Evolutionary conservation across 92 coral and sea anemone species (phyloP), one percentile per base, ranked within the genome.

Genomic region (Muricea muricata): DNA sequence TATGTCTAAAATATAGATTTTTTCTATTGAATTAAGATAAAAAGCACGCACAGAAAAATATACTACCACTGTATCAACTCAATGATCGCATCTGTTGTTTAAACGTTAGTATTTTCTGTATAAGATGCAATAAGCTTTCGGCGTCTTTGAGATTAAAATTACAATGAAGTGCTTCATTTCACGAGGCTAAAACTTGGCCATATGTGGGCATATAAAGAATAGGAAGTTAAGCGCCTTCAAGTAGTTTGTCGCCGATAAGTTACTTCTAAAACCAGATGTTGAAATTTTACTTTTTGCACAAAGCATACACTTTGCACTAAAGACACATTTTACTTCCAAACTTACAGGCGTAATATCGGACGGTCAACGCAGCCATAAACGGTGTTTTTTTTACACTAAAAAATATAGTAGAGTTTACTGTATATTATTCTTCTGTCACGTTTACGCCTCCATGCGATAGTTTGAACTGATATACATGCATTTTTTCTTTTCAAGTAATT

Each of bases 91-190:
- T 52, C 26, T 52, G 60, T 52, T 52, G 24, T 52, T 52, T 37
- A 52, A 10, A 2, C 18, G 60, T 20, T 52, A 17, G 23, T 52
- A 18, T 18, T 18, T 37, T 52, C 26, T 17, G 23, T 17, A 52
- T 7, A 45, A 45, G 50, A 45, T 45, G 60, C 26, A 20, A 20
- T 17, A 39, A 63, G 30, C 6, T 29, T 26, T 26, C 70, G 70
- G 70, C 70, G 18, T 63, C 70, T 63, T 63, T 63, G 39, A 63
- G 30, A 63, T 30, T 57, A 3, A 57, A 57, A 57, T 57, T 28
- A 28, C 4, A 63, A 63, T n/a, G n/a, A 39, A 10, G 70, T 6
- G 4, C 34, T 63, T 63, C 18, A 26, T 18, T 35, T 30, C 30
- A 28, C 35, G 28, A 39, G 28, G 70, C 70, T n/a, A 63, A 63